A percentile compares a stretch with the other conserved stretches of the same genome.
Conservation (phyloP, 2,797 vertebrate species). For the Xenentodon cancila region DNA sequence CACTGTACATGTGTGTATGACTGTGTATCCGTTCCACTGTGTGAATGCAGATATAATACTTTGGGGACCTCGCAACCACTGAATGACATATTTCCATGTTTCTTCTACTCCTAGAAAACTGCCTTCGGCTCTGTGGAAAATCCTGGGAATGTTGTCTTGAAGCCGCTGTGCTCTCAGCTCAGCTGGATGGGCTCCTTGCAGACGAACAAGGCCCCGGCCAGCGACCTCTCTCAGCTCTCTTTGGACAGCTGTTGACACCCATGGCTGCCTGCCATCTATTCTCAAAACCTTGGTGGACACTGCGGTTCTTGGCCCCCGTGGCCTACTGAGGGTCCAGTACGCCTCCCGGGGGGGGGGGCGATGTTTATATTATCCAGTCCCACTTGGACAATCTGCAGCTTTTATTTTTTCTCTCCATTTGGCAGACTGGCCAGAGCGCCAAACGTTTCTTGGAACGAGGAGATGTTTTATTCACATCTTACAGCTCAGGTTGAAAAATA, state of each 20-base stretch:
- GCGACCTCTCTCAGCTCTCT: conserved; percentile 63
- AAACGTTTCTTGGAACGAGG: conserved; percentile 39
- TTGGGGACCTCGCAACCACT: conserved; percentile 41
- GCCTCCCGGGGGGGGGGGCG: conserved; percentile 51
- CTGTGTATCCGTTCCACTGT: conserved; percentile 39
- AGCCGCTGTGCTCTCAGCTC: conserved; percentile 30
- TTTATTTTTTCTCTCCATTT: conserved; percentile 11
- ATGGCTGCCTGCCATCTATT: conserved; percentile 59
- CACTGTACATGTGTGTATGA: conserved; percentile 21
- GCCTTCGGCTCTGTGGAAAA: conserved; percentile 34
- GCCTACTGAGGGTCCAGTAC: conserved; percentile 43
- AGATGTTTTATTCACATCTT: conserved; percentile 23
- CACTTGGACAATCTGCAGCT: conserved; percentile 56
- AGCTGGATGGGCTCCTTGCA: conserved; percentile 40
- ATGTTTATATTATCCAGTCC: conserved; percentile 55
- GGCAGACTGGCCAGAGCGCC: conserved; percentile 17
- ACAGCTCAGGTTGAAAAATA: conserved; percentile 20
- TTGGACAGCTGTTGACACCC: conserved; percentile 65
- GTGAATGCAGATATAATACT: conserved; percentile 48
- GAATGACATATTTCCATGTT: conserved; percentile 54
- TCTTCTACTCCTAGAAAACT: conserved; percentile 24
- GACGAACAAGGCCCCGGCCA: conserved; percentile 49
- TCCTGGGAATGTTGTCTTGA: conserved; percentile 48
- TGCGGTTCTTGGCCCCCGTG: conserved; percentile 58
- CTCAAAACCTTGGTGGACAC: conserved; percentile 46